A percentile compares a stretch with the other conserved stretches of the same genome.
These are phyloP conservation scores for Oplegnathus fasciatus DNA, from an alignment of 2,113 vertebrate genomes.

Conservation along the genomic window DNA sequence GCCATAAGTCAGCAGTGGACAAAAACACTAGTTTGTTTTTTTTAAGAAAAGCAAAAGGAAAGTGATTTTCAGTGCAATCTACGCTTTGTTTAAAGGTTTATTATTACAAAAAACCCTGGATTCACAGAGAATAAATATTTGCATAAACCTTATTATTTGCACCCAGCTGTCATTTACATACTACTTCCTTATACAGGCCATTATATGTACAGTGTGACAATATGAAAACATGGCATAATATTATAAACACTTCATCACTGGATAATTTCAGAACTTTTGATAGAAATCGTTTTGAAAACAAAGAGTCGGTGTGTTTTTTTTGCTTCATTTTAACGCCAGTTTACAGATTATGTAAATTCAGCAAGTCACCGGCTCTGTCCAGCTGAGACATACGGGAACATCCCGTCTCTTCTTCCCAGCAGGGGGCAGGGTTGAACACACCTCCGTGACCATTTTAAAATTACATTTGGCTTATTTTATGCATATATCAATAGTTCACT, in stretches of 20 bases:
- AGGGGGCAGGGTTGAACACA: constrained; percentile 66
- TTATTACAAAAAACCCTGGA: not conserved
- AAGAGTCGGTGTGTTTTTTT: too few species aligned
- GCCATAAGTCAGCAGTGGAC: not conserved
- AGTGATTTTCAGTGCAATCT: not conserved
- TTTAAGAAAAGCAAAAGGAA: not conserved
- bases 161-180: not conserved
- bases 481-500: not conserved
- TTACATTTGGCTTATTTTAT: not conserved
- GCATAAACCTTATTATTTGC: not conserved
- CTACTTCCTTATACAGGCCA: not conserved
- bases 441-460: constrained; percentile 4
- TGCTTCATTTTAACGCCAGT: not conserved
- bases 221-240: not conserved
- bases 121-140: not conserved
- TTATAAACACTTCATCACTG: not conserved
- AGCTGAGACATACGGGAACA: not conserved
- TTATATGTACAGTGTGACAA: not conserved
- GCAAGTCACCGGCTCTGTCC: not conserved
- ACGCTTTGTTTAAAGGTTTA: not conserved
- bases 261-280: not conserved
- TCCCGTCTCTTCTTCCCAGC: constrained; percentile 38
- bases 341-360: not conserved
- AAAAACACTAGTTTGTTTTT: not conserved
- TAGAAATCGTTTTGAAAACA: too few species aligned